phyloP scores from a whole-genome alignment of 1,140 invertebrate genomes.

The Heliconius congener region DNA sequence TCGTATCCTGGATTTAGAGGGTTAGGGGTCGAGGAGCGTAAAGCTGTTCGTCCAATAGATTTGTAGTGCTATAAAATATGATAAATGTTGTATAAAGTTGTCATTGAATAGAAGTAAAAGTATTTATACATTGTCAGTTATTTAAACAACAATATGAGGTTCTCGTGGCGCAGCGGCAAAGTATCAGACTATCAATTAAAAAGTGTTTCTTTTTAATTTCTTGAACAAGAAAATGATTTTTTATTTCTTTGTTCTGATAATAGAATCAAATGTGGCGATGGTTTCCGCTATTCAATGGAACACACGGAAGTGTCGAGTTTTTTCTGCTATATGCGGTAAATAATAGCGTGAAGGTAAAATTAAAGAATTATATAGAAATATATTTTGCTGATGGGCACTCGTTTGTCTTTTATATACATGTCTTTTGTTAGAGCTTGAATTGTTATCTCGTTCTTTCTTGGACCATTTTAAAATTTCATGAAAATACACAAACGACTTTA shows the following conservation, averaged over 20 bases:
- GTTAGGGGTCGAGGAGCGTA: slow-evolving; percentile 10
- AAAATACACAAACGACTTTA: slow-evolving; percentile 30
- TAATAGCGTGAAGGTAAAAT: not conserved
- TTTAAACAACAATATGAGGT: too few relatives aligned
- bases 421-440: not conserved
- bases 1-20: slow-evolving; percentile 17
- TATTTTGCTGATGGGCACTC: too few relatives aligned
- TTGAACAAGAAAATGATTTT: too few relatives aligned
- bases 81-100: not conserved
- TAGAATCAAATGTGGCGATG: too few relatives aligned
- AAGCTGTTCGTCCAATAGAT: slow-evolving; percentile 2
- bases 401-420: not conserved
- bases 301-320: too few relatives aligned
- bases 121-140: not conserved
- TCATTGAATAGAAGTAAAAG: not conserved
- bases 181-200: too few relatives aligned
- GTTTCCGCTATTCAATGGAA: too few relatives aligned
- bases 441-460: slow-evolving; percentile 12
- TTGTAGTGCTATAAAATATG: not conserved
- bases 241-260: too few relatives aligned
- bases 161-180: too few relatives aligned
- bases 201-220: too few relatives aligned
- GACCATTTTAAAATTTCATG: slow-evolving; percentile 29
- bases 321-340: too few relatives aligned
- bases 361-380: not conserved